Base-by-base conservation (phyloP, 2,888 invertebrate genomes). In the Salticus scenicus region DNA sequence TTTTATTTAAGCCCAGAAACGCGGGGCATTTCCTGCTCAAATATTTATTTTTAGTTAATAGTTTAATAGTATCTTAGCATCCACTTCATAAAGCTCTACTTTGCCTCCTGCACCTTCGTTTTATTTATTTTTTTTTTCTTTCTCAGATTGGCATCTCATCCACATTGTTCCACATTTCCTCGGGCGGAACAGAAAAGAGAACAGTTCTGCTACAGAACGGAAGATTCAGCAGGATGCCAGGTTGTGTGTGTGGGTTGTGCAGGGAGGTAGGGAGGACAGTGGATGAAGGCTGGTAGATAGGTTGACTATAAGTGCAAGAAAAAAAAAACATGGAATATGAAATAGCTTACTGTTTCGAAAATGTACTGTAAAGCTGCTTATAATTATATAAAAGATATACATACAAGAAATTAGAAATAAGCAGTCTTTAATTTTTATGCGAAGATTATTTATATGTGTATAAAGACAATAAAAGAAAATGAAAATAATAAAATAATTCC, bases 21-120 rank as follows among this genome's bases (percentile, higher is more conserved):
- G 66, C 79, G 17, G 28, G 31, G 28, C 57, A 67, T 42, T 37
- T 69, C 70, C 28, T 33, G 81, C 81, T 69, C 63, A 67, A 63
- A 77, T 64, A 33, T 83, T 20, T 28, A 71, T 74, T 71, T 30
- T 67, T 81, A 71, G 64, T 72, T 37, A n/a, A n/a, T n/a, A n/a
- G n/a, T n/a, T 64, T 51, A 57, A 31, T 80, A 66, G 76, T 82
- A 33, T 71, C 67, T 69, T 17, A 66, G 74, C 69, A 57, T 81
- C 74, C 83, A 77, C 77, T 83, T 83, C 82, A 63, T 63, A 77
- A 74, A 77, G 77, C 83, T 83, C 83, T 73, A 69, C 83, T 67
- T 77, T 73, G 69, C 63, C 73, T 77, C 77, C 66, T 73, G 63
- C 77, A 67, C 72, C 67, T 73, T 83, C 67, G 63, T 71, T 75